A percentile compares a stretch with the other conserved stretches of the same genome.
Evolutionary conservation across 2,797 vertebrate species (phyloP).

Genomic region (Muscicapa striata): DNA sequence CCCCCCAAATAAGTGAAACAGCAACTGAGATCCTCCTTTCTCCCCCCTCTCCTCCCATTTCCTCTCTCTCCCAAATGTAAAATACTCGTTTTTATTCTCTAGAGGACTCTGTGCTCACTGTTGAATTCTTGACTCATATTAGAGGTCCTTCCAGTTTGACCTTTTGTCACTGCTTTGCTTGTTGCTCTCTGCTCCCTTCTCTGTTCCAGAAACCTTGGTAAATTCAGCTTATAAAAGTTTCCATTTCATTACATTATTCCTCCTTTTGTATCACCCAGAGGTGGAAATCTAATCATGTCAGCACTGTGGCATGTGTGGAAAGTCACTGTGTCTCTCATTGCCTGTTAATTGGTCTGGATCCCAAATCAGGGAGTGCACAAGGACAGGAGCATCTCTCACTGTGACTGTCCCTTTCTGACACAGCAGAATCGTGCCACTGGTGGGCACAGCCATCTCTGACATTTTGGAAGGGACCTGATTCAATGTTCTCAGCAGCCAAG

Average conservation of each 20-base stretch:
- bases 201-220: not conserved
- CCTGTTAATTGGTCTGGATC: not conserved
- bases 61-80: not conserved
- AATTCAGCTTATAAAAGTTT: not conserved
- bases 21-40: not conserved
- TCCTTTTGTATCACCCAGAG: not conserved
- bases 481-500: not conserved
- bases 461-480: not conserved
- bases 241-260: not conserved
- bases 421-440: not conserved
- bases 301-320: not conserved
- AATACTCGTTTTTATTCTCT: not conserved
- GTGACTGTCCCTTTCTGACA: not conserved
- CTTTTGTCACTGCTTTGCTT: not conserved
- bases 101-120: not conserved
- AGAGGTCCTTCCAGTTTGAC: not conserved
- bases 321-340: accelerated
- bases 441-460: not conserved
- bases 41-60: not conserved
- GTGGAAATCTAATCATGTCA: not conserved
- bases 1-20: not conserved
- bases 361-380: not conserved
- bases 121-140: not conserved
- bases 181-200: not conserved
- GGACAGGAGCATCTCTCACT: not conserved